A percentile compares a stretch with the other conserved stretches of the same genome.
Conservation (phyloP, 2,113 vertebrate species). For the Theristicus caerulescens region DNA sequence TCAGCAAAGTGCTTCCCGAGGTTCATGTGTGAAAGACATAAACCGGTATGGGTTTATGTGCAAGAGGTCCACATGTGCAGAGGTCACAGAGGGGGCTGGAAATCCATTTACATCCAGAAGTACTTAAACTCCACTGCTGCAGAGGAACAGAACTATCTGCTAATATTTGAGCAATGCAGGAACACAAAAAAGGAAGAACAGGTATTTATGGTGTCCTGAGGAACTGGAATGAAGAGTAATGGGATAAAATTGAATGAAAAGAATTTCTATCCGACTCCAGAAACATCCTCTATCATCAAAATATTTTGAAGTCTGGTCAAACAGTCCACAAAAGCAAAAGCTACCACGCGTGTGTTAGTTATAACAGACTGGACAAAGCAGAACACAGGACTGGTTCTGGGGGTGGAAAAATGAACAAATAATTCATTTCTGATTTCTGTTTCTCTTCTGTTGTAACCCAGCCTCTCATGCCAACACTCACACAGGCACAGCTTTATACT, state of each 20-base stretch:
- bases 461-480: neutral
- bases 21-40: neutral
- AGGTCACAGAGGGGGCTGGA: constrained; percentile 29
- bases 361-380: neutral
- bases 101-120: neutral
- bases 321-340: neutral
- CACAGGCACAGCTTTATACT: constrained; percentile 60
- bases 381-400: neutral
- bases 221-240: neutral
- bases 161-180: neutral
- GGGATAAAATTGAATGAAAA: neutral
- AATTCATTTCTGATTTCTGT: constrained; percentile 42
- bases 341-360: neutral
- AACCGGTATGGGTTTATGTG: neutral
- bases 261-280: neutral
- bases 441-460: constrained; percentile 15
- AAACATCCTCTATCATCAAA: neutral
- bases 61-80: constrained; percentile 23
- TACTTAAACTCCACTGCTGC: neutral
- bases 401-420: constrained; percentile 9
- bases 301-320: neutral
- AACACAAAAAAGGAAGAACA: neutral
- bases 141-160: neutral
- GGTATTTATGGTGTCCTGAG: neutral
- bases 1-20: constrained; percentile 19